Conservation (phyloP, 2,888 invertebrate species). For the Spicauda simplicius region DNA sequence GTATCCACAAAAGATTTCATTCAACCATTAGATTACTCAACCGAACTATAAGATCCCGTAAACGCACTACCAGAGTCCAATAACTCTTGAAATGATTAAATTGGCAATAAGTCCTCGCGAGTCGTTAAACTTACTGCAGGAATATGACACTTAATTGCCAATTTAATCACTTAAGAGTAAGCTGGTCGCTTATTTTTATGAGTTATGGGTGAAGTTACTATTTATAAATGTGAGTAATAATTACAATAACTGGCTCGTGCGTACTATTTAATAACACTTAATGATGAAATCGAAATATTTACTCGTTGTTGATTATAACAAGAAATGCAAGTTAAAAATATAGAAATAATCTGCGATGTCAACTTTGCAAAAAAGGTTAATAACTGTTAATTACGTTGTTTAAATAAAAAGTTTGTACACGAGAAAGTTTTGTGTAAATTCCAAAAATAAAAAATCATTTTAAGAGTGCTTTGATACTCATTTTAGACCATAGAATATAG, state of each 20-base stretch:
- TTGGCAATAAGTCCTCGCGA: neutral
- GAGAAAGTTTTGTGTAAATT: too few relatives aligned
- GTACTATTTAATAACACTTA: neutral
- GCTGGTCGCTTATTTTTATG: neutral
- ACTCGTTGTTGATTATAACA: neutral
- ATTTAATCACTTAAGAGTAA: conserved; percentile 23
- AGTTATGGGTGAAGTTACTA: conserved; percentile 2
- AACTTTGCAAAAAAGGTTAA: too few relatives aligned
- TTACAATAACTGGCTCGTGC: neutral
- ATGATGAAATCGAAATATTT: neutral
- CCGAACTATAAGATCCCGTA: too few relatives aligned
- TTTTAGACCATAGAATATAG: too few relatives aligned
- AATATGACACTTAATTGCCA: conserved; percentile 27
- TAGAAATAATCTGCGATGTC: neutral
- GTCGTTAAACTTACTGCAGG: conserved; percentile 15
- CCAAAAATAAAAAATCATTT: too few relatives aligned
- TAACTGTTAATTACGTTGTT: too few relatives aligned
- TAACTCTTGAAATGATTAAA: conserved; percentile 11
- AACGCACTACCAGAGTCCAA: neutral
- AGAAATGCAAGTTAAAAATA: neutral
- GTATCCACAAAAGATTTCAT: too few relatives aligned
- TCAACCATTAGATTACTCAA: too few relatives aligned
- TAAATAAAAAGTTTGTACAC: too few relatives aligned
- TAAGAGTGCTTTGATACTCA: too few relatives aligned
- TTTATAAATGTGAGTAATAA: conserved; percentile 7